Percentiles rank a stretch among this genome's conserved stretches.
phyloP scores from a whole-genome alignment of 2,113 vertebrate species.

The Oreochromis tanganicae region DNA sequence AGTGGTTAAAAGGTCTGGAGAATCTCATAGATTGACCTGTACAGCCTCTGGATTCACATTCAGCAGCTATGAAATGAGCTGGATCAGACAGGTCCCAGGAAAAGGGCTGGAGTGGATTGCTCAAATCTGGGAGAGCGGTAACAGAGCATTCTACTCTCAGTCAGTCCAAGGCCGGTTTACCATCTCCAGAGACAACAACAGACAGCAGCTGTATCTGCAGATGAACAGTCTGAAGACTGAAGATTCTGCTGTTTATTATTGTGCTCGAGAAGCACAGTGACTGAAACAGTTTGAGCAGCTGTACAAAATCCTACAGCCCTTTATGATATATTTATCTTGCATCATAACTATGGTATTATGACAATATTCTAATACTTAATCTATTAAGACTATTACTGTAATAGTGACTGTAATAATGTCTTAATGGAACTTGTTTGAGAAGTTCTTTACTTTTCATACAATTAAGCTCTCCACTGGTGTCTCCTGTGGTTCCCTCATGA shows the following conservation, averaged over 20 bases:
- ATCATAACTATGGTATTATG: not conserved
- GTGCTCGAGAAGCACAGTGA: not conserved
- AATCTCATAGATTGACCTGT: too few relatives aligned
- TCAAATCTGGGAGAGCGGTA: too few relatives aligned
- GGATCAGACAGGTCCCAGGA: too few relatives aligned
- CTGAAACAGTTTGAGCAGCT: fast-evolving
- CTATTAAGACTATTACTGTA: not conserved
- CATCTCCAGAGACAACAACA: too few relatives aligned
- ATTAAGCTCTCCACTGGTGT: not conserved
- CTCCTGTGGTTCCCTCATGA: fast-evolving
- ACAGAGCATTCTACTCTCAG: not conserved
- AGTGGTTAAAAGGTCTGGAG: too few relatives aligned
- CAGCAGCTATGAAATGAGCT: too few relatives aligned
- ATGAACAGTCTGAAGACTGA: too few relatives aligned
- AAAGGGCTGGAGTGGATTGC: too few relatives aligned
- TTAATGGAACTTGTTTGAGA: fast-evolving
- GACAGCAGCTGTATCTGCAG: fast-evolving
- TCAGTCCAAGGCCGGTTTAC: not conserved
- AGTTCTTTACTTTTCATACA: not conserved
- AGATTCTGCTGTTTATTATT: too few relatives aligned
- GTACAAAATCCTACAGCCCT: not conserved
- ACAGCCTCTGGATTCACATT: too few relatives aligned
- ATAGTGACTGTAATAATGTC: not conserved
- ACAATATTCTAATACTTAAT: not conserved
- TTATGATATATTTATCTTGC: not conserved